Evolutionary conservation across 2,888 invertebrate species (phyloP).

Genomic region (Oscheius onirici): DNA sequence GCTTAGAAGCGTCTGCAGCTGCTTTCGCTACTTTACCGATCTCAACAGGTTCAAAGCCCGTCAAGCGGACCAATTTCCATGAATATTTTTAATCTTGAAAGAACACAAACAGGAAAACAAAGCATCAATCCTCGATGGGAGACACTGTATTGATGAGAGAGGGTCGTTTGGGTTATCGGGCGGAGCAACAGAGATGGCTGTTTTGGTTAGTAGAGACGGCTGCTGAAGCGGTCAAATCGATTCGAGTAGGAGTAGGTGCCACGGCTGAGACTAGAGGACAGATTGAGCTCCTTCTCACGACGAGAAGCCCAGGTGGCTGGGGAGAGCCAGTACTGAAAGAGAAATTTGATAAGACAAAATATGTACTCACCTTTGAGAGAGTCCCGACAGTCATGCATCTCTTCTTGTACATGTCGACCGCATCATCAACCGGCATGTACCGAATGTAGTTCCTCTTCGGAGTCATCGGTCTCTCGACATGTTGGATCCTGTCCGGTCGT

Average conservation of each 20-base stretch:
- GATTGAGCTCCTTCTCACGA: slow-evolving; percentile 65
- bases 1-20: slow-evolving; percentile 54
- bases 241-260: slow-evolving; percentile 59
- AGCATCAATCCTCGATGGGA: slow-evolving; percentile 22
- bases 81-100: slow-evolving; percentile 8
- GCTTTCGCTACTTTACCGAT: slow-evolving; percentile 56
- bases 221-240: slow-evolving; percentile 43
- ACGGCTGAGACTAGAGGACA: slow-evolving; percentile 53
- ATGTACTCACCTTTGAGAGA: slow-evolving; percentile 58
- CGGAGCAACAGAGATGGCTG: background rate
- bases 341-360: background rate
- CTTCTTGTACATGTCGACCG: slow-evolving; percentile 71
- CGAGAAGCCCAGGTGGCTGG: slow-evolving; percentile 66
- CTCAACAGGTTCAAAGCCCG: slow-evolving; percentile 45
- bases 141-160: background rate
- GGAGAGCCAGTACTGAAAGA: slow-evolving; percentile 66
- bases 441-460: slow-evolving; percentile 64
- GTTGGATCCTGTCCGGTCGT: slow-evolving; percentile 51
- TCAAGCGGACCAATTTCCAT: slow-evolving; percentile 28
- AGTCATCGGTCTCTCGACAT: slow-evolving; percentile 63
- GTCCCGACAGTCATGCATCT: slow-evolving; percentile 70
- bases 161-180: slow-evolving; percentile 4
- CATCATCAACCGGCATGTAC: slow-evolving; percentile 71
- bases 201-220: slow-evolving; percentile 32
- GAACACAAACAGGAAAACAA: slow-evolving; percentile 22